Conservation (phyloP, 2,113 vertebrate species). For the Melanerpes aurifrons region DNA sequence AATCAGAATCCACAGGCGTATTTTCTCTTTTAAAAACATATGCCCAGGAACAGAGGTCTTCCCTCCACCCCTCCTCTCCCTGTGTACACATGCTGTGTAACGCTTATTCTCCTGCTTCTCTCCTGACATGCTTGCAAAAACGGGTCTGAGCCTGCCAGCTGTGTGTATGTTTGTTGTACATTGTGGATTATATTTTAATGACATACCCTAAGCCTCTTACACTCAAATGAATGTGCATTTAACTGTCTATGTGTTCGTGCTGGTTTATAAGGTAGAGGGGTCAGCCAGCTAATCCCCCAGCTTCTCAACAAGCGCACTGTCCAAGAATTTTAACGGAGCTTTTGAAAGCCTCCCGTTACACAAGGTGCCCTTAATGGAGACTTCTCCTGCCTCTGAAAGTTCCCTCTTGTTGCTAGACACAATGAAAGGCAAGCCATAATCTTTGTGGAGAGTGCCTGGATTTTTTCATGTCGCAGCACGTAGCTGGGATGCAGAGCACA, state of each 20-base stretch:
- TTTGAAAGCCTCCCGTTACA: neutral
- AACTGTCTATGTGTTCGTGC: neutral
- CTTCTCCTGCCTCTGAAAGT: neutral
- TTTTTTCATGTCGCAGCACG: neutral
- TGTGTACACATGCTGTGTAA: accelerated
- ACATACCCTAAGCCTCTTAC: slow-evolving; percentile 49
- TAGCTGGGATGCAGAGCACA: neutral
- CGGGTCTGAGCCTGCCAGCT: neutral
- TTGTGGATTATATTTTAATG: slow-evolving; percentile 57
- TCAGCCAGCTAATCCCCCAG: neutral
- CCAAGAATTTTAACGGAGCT: slow-evolving; percentile 38
- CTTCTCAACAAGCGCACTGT: neutral
- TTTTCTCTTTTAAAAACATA: slow-evolving; percentile 36
- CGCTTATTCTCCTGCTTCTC: neutral
- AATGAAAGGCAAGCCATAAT: neutral
- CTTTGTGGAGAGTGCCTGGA: neutral
- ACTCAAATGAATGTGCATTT: neutral
- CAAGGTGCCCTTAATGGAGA: slow-evolving; percentile 10
- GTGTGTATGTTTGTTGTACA: neutral
- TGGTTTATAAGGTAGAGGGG: neutral
- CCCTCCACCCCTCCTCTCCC: neutral
- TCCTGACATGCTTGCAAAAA: neutral
- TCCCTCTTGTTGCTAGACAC: slow-evolving; percentile 10
- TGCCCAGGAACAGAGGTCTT: neutral
- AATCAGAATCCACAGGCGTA: neutral